Percentiles rank a stretch among this genome's conserved stretches.
Conservation (phyloP, 2,888 invertebrate species). For the Diadromus collaris region DNA sequence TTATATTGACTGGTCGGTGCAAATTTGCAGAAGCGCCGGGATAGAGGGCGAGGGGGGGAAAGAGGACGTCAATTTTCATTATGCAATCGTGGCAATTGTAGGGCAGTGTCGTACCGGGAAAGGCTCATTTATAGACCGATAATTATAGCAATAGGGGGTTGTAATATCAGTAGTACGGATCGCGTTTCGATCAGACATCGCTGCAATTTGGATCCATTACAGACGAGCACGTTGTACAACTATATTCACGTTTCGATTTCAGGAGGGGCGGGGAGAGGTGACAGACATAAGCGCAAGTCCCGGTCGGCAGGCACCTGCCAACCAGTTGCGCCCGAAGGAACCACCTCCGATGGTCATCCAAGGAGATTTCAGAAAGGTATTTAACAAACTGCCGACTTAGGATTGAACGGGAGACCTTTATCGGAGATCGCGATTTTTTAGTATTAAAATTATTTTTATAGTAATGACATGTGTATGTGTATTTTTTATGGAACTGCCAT, state of each 20-base stretch:
- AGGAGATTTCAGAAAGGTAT: conserved; percentile 95
- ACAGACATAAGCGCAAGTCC: conserved; percentile 95
- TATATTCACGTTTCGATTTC: conserved; percentile 67
- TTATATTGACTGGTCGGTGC: conserved; percentile 46
- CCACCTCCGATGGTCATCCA: conserved; percentile 92
- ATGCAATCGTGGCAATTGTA: conserved; percentile 23
- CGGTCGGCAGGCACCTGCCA: conserved; percentile 87
- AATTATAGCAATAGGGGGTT: conserved; percentile 25
- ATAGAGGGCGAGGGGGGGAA: conserved; percentile 38
- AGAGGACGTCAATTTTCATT: conserved; percentile 60
- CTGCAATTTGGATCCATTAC: conserved; percentile 25
- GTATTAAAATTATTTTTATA: not conserved
- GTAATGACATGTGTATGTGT: no score
- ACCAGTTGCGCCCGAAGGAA: conserved; percentile 83
- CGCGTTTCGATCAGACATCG: conserved; percentile 27
- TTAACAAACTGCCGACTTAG: conserved; percentile 13
- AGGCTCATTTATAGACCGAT: conserved; percentile 27
- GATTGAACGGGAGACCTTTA: conserved; percentile 39
- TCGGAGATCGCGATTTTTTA: not conserved
- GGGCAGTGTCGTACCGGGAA: conserved; percentile 9
- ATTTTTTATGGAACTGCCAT: no score
- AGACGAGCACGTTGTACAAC: conserved; percentile 6
- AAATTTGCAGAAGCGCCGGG: conserved; percentile 43
- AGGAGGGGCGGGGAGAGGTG: conserved; percentile 96
- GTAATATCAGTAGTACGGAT: conserved; percentile 41